Percentiles rank a stretch among this genome's conserved stretches.
phyloP scores from a whole-genome alignment of 2,113 vertebrate species.

The Hydrochoerus hydrochaeris region DNA sequence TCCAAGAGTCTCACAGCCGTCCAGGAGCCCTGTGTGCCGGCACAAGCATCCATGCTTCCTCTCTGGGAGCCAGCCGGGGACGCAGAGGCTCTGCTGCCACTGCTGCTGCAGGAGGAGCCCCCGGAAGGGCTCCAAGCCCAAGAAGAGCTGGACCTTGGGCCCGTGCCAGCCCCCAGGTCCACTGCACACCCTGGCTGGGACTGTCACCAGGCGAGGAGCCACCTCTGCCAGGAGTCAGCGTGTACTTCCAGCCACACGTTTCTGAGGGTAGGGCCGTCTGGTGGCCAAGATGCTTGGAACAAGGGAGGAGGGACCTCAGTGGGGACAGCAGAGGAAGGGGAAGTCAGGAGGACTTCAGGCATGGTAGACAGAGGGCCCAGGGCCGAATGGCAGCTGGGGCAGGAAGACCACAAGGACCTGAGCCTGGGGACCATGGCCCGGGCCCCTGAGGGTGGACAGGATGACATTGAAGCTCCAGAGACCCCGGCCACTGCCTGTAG shows the following conservation, averaged over 20 bases:
- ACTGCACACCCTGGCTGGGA: conserved; percentile 51
- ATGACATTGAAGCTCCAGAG: fast-evolving
- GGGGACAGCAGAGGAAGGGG: fast-evolving
- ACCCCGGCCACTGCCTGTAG: fast-evolving
- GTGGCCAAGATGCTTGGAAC: conserved; percentile 61
- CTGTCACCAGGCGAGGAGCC: background rate
- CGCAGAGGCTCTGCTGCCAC: conserved; percentile 25
- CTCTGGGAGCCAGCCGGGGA: background rate
- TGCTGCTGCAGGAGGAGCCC: background rate
- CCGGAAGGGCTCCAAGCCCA: conserved; percentile 35
- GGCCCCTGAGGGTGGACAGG: fast-evolving
- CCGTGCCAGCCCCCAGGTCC: background rate
- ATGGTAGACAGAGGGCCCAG: background rate
- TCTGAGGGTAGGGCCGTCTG: conserved; percentile 62
- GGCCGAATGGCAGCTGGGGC: fast-evolving
- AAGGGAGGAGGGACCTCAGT: background rate
- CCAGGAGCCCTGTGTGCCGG: background rate
- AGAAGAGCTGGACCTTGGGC: background rate
- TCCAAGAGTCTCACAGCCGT: fast-evolving
- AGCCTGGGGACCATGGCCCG: fast-evolving
- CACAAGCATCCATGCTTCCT: background rate
- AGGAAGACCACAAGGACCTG: fast-evolving
- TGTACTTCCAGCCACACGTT: background rate
- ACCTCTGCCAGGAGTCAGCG: background rate
- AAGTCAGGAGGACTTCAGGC: fast-evolving